Evolutionary conservation across 2,113 vertebrate species (phyloP).

Genomic region (Labrus mixtus): DNA sequence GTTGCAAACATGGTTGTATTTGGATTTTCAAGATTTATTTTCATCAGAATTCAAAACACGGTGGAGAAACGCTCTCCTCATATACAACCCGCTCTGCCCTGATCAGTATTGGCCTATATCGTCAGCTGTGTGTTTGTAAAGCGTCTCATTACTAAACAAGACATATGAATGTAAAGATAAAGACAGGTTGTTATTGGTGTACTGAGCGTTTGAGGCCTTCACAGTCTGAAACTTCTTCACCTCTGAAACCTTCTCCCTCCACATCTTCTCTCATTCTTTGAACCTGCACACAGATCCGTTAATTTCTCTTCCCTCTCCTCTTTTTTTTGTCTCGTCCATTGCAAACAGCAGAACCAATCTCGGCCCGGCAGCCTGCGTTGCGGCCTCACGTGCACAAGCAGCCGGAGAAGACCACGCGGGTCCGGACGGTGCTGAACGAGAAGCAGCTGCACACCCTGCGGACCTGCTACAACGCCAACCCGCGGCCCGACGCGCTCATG

Average conservation of each 20-base stretch:
- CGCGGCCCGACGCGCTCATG: conserved; percentile 98
- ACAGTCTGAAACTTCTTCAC: neutral
- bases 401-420: conserved; percentile 97
- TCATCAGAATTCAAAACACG: too few relatives aligned
- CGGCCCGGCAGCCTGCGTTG: conserved; percentile 94
- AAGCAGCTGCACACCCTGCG: conserved; percentile 99
- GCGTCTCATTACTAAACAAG: too few relatives aligned
- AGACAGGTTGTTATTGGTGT: too few relatives aligned
- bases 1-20: too few relatives aligned
- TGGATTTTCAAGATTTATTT: too few relatives aligned
- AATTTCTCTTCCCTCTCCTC: neutral
- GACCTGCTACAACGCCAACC: conserved; percentile 99
- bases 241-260: too few relatives aligned
- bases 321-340: conserved; percentile 36
- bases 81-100: too few relatives aligned
- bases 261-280: neutral
- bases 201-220: neutral
- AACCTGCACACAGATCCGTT: neutral
- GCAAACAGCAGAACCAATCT: conserved; percentile 96
- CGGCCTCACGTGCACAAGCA: conserved; percentile 98
- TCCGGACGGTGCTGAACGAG: conserved; percentile 97
- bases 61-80: too few relatives aligned
- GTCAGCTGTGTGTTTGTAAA: neutral
- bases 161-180: too few relatives aligned
- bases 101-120: neutral